Evolutionary conservation across 2,888 invertebrate species (phyloP).

Genomic region (Drosophila acutilabella): DNA sequence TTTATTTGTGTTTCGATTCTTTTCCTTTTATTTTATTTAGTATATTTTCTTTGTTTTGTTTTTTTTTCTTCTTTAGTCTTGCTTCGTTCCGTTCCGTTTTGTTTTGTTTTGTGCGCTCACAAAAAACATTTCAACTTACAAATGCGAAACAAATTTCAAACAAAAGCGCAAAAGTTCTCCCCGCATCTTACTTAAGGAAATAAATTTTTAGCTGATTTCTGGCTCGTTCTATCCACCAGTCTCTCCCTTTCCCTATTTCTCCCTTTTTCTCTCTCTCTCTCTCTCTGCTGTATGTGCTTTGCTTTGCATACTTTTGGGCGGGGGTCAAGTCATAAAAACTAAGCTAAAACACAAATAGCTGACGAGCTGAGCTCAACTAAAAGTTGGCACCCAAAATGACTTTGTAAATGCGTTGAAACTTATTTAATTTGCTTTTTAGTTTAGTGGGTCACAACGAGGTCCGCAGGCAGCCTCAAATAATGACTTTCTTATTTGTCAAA

Average conservation of each 20-base stretch:
- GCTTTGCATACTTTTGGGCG: conserved; percentile 61
- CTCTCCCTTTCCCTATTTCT: conserved; percentile 36
- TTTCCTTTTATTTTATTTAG: conserved; percentile 17
- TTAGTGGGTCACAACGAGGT: conserved; percentile 28
- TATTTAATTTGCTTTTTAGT: conserved; percentile 72
- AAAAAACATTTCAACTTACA: conserved; percentile 79
- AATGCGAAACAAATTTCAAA: conserved; percentile 81
- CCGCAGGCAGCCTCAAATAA: conserved; percentile 28
- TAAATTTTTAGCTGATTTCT: conserved; percentile 77
- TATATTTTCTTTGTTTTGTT: conserved; percentile 10
- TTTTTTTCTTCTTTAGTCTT: conserved; percentile 1
- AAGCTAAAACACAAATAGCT: conserved; percentile 75
- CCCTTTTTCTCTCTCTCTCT: conserved; percentile 32
- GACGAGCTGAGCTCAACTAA: conserved; percentile 41
- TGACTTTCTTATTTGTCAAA: conserved; percentile 60
- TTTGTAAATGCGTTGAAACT: conserved; percentile 79
- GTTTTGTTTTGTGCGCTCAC: conserved; percentile 52
- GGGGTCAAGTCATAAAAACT: conserved; percentile 59
- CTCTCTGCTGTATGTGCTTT: conserved; percentile 39
- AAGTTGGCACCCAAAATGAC: conserved; percentile 74
- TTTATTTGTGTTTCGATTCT: conserved; percentile 69
- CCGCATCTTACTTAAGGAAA: conserved; percentile 53
- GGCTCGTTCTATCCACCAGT: not conserved
- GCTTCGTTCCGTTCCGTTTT: conserved; percentile 7
- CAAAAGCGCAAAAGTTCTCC: conserved; percentile 75